These are phyloP conservation scores for Gambusia yucatana DNA, from an alignment of 2,797 vertebrate species.

Conservation along the genomic window DNA sequence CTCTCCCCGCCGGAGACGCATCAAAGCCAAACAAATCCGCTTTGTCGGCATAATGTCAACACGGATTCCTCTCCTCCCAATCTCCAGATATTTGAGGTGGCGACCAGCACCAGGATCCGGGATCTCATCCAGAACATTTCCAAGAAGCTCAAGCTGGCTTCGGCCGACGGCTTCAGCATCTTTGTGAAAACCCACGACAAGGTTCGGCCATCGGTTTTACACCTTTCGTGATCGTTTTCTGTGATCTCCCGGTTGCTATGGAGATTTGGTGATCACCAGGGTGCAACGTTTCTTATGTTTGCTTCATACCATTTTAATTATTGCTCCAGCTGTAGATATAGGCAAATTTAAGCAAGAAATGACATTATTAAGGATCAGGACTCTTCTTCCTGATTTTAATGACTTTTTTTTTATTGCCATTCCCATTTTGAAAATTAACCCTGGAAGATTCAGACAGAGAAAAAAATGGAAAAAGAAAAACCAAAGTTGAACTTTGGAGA, in stretches of 20 bases:
- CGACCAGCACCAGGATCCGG: constrained; percentile 84
- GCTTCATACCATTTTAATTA: not conserved
- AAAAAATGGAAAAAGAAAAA: no score
- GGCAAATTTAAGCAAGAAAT: not conserved
- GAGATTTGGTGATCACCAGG: not conserved
- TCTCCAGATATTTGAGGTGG: constrained; percentile 87
- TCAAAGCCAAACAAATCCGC: not conserved
- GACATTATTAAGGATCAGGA: not conserved
- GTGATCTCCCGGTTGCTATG: not conserved
- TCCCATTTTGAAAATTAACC: not conserved
- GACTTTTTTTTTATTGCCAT: not conserved
- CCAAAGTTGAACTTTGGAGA: no score
- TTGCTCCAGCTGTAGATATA: not conserved
- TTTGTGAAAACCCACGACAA: constrained; percentile 94
- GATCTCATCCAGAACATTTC: constrained; percentile 85
- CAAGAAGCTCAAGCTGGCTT: constrained; percentile 81
- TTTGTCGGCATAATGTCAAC: not conserved
- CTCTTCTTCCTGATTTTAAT: not conserved
- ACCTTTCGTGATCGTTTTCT: not conserved
- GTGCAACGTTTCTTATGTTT: not conserved
- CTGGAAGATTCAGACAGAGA: no score
- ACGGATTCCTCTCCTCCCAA: not conserved
- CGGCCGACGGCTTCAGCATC: constrained; percentile 92
- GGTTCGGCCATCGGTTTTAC: constrained; percentile 69
- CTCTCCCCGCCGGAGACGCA: not conserved